Conservation (phyloP, 2,888 invertebrate species). For the Nomada ruficornis region DNA sequence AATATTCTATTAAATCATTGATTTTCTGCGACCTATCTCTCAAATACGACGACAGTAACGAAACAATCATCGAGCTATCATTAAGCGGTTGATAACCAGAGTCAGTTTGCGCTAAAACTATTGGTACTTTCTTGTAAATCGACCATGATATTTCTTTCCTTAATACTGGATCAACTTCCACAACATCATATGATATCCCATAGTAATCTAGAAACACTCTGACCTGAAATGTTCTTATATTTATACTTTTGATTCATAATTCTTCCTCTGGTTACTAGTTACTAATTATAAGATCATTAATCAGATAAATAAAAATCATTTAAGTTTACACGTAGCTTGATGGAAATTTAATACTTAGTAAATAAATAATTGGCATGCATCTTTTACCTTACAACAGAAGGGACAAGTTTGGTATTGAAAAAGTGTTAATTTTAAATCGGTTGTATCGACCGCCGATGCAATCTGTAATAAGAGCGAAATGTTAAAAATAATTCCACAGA, state of each 20-base stretch:
- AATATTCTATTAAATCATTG: slow-evolving; percentile 90
- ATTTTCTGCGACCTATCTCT: slow-evolving; percentile 87
- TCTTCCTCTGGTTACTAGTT: too few relatives aligned
- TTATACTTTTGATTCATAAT: slow-evolving; percentile 9
- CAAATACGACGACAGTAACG: slow-evolving; percentile 92
- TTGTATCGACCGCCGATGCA: slow-evolving; percentile 87
- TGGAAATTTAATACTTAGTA: background rate
- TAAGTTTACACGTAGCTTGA: background rate
- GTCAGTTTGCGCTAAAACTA: slow-evolving; percentile 90
- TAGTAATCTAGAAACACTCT: slow-evolving; percentile 95
- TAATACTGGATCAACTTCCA: slow-evolving; percentile 98
- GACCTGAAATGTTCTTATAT: slow-evolving; percentile 71
- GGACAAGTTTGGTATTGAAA: slow-evolving; percentile 99
- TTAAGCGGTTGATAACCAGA: slow-evolving; percentile 93
- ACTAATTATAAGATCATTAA: background rate
- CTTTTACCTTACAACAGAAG: slow-evolving; percentile 95
- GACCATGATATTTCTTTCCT: slow-evolving; percentile 97
- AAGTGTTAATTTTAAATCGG: slow-evolving; percentile 92
- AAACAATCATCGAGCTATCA: slow-evolving; percentile 97
- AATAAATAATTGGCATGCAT: slow-evolving; percentile 9
- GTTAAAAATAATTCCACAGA: background rate
- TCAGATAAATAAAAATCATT: background rate
- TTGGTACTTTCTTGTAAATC: slow-evolving; percentile 97
- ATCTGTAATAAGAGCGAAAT: slow-evolving; percentile 84
- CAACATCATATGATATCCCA: slow-evolving; percentile 96